phyloP scores from a whole-genome alignment of 2,113 vertebrate genomes.

The Chitala chitala region DNA sequence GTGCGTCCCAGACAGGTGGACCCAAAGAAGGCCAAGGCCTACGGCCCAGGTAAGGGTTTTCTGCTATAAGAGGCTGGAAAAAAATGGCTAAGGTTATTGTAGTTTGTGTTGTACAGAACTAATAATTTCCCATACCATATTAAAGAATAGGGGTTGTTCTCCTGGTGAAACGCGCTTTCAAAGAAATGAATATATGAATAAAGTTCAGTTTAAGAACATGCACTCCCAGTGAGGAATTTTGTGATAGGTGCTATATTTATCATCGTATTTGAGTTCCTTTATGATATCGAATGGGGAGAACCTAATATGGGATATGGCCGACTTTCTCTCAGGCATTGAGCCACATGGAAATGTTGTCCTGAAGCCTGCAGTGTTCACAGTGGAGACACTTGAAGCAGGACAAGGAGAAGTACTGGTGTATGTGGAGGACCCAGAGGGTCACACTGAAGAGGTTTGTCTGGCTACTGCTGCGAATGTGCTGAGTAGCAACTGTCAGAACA shows the following conservation, averaged over 20 bases:
- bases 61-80: neutral
- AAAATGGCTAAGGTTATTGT: neutral
- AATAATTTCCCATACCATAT: no score
- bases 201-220: no score
- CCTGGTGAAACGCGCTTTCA: no score
- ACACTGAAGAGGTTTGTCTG: constrained; percentile 79
- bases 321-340: constrained; percentile 70
- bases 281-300: no score
- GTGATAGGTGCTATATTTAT: no score
- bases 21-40: constrained; percentile 80
- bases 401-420: constrained; percentile 86
- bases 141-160: no score
- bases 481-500: neutral
- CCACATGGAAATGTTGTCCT: constrained; percentile 85
- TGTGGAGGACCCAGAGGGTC: constrained; percentile 88
- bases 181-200: no score
- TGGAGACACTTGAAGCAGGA: constrained; percentile 82
- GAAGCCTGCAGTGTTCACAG: constrained; percentile 81
- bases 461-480: neutral
- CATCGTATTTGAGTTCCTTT: no score
- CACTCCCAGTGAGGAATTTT: no score
- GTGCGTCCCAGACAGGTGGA: constrained; percentile 73
- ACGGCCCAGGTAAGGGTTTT: constrained; percentile 72
- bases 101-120: no score
- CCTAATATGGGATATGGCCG: no score